Base-by-base conservation (phyloP, 2,888 invertebrate species). In the Cataglyphis cursor region DNA sequence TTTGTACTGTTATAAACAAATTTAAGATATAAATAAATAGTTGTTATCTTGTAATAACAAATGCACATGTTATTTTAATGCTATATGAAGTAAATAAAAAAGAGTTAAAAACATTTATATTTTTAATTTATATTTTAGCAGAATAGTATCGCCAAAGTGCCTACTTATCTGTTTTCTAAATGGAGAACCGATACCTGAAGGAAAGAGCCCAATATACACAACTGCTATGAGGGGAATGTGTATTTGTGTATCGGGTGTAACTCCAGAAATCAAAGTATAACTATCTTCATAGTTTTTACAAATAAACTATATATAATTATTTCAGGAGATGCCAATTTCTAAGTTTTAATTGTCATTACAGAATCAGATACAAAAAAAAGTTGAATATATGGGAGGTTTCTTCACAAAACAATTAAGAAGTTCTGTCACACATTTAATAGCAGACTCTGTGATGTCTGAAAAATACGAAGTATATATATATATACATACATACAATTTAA, bases 91-190 rank as follows among this genome's bases (percentile, higher is more conserved):
- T 44, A 9, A 15, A 18, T 62, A 12, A 75, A 54, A 12, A 62
- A 18, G 9, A 15, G 3, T 0, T 35, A 1, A 59, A 44, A 41
- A 54, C 12, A 44, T 44, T 57, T 70, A 10, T 31, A 81, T 54
- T 28, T 0, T 3, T 51, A 9, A 59, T 28, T 41, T 12, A 31
- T 70, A 70, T 51, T 73, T 91, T 90, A 95, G 94, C 94, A 98
- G 98, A 93, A 96, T 99, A 87, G 96, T 98, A 83, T 98, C 99
- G 0, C 98, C 99, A 0, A 96, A 97, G 76, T 98, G 98, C 93
- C 94, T 99, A 21, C 95, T 97, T 72, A 96, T 96, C 64, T 98
- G 98, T 92, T 95, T 98, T 62, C 95, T 96, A 41, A 97, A 97
- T 91, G 96, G 96, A 18, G 96, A 96, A 90, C 95, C 97, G 0